These are phyloP conservation scores for Botia kubotai DNA, from an alignment of 2,797 vertebrate species.

Conservation along the genomic window DNA sequence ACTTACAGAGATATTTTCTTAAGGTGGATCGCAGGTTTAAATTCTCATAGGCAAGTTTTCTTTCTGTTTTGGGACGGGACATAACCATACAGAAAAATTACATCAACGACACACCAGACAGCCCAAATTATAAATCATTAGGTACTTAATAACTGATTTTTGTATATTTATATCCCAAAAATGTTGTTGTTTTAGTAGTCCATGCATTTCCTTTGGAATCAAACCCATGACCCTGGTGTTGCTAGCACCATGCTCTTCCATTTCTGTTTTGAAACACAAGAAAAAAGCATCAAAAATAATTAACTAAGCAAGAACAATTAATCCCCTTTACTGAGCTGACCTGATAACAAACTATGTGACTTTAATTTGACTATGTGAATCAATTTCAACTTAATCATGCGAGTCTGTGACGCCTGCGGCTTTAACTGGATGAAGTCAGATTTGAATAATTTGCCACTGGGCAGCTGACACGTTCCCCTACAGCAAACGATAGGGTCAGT, in stretches of 20 bases:
- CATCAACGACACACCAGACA: no score
- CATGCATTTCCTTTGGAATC: background rate
- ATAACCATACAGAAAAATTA: no score
- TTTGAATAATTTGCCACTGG: constrained; percentile 18
- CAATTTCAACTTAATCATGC: background rate
- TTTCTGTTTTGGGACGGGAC: no score
- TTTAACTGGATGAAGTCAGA: constrained; percentile 17
- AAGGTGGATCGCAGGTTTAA: no score
- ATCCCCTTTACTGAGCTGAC: background rate
- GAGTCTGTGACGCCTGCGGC: constrained; percentile 11
- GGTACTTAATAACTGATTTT: no score
- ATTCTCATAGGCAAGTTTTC: no score
- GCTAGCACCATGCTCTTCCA: background rate
- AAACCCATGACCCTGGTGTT: background rate
- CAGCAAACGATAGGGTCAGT: background rate
- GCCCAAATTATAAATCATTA: no score
- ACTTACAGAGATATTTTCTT: no score
- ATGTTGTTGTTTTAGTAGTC: no score
- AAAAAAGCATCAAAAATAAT: background rate
- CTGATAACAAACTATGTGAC: constrained; percentile 1
- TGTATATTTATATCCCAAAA: no score
- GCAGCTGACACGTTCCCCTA: constrained; percentile 22
- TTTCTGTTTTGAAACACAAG: background rate
- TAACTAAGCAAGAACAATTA: background rate
- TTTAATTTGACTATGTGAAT: background rate